phyloP scores from a whole-genome alignment of 2,888 invertebrate species.

The Chloromyia formosa region DNA sequence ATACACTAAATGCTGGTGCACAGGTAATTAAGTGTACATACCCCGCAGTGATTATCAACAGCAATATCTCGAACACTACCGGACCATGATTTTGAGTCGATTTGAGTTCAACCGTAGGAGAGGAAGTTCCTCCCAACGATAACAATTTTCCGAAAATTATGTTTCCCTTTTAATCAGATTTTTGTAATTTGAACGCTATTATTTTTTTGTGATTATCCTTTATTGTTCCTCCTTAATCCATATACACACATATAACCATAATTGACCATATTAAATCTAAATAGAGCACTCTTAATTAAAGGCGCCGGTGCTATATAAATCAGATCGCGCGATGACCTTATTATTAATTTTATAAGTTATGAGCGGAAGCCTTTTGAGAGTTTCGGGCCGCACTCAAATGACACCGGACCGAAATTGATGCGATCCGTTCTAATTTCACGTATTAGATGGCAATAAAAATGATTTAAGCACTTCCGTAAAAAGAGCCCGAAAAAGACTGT shows the following conservation, averaged over 20 bases:
- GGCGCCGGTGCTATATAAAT: conserved; percentile 29
- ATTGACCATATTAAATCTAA: conserved; percentile 9
- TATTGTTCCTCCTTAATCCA: conserved; percentile 3
- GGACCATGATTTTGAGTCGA: neutral
- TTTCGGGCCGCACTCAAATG: conserved; percentile 10
- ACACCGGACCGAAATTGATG: neutral
- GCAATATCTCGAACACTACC: neutral
- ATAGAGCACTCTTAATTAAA: conserved; percentile 4
- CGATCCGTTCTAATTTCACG: conserved; percentile 13
- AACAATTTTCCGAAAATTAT: conserved; percentile 8
- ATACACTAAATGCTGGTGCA: conserved; percentile 30
- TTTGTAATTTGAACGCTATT: neutral
- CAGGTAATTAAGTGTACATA: conserved; percentile 12
- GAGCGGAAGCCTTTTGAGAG: conserved; percentile 29
- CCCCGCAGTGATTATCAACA: neutral
- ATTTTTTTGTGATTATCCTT: neutral
- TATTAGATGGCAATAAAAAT: conserved; percentile 31
- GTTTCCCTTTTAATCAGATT: neutral
- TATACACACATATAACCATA: no score
- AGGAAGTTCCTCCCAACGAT: neutral
- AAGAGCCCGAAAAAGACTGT: neutral
- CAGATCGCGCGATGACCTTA: conserved; percentile 26
- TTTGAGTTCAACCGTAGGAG: neutral
- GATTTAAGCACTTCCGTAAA: conserved; percentile 42
- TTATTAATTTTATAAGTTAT: conserved; percentile 40